Evolutionary conservation across 1,140 invertebrate species (phyloP), one percentile per base, ranked within the genome.

Genomic region (Saccostrea echinata): DNA sequence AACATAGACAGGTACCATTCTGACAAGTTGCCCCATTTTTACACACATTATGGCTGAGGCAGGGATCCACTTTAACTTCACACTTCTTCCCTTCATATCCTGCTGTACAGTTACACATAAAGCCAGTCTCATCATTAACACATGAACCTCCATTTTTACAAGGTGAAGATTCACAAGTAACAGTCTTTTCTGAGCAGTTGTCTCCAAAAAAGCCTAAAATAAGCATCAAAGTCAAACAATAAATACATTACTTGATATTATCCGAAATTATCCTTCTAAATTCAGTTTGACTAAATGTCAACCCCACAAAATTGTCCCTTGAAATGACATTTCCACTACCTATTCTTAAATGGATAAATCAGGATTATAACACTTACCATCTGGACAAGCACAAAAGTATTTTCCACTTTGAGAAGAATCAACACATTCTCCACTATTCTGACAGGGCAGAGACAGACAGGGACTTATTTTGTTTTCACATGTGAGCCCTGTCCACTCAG

Each of bases 1-100:
- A 96, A 96, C 99, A 99, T 94, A 97, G 96, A 95, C 99, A 99
- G 91, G 98, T 96, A 52, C 97, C 97, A 95, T 99, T 98, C 88
- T 98, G 96, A 89, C 98, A 99, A 0, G 97, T 97, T 0, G 97
- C 98, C 3, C 97, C 97, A 92, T 99, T 99, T 64, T 90, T 81
- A 90, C 92, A 91, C 3, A 52, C 53, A 35, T 88, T 88, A 9
- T 86, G 82, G 52, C 24, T 57, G 16, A 52, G n/a, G 94, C 98
- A 99, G 83, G 97, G 97, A 0, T 96, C 96, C 64, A 96, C 95
- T 92, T 98, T 98, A 90, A 98, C 97, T 0, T 97, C 97, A 88
- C 92, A 93, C 24, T 86, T 52, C 21, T 86, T 33, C 13, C 92
- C 92, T 30, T 33, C 71, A 57, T 88, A 92, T 3, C 87, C 89